A percentile compares a stretch with the other conserved stretches of the same genome.
Conservation (phyloP, 2,113 vertebrate genomes). For the Alosa alosa region DNA sequence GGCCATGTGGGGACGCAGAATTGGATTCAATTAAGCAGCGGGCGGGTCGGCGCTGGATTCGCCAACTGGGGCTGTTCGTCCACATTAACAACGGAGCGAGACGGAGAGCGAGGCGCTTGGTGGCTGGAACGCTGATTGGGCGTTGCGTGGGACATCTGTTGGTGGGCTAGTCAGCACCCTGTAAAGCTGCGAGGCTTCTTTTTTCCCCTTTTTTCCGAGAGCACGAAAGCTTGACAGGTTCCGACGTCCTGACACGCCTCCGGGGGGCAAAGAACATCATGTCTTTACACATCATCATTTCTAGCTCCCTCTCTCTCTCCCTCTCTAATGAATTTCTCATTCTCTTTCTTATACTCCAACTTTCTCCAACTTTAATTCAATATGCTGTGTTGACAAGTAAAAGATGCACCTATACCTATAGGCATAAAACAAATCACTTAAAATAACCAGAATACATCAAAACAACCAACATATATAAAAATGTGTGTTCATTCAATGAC, state of each 20-base stretch:
- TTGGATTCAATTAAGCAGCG: conserved; percentile 65
- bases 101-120: neutral
- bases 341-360: conserved; percentile 9
- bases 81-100: conserved; percentile 51
- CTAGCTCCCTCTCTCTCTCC: conserved; percentile 17
- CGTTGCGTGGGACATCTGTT: neutral
- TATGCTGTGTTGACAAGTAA: neutral
- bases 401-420: neutral
- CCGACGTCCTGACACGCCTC: neutral
- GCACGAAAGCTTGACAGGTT: neutral
- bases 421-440: neutral
- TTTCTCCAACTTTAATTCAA: neutral
- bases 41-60: conserved; percentile 43
- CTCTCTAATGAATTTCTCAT: conserved; percentile 12
- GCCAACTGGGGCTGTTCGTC: conserved; percentile 41
- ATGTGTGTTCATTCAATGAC: neutral
- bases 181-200: neutral
- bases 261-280: neutral
- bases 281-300: conserved; percentile 3
- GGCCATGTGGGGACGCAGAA: conserved; percentile 59
- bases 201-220: neutral
- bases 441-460: neutral
- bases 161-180: neutral
- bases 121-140: neutral
- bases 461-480: neutral